Percentiles rank a stretch among this genome's conserved stretches.
These are phyloP conservation scores for Scaptomyza parva DNA, from an alignment of 2,888 invertebrate species.

Conservation along the genomic window DNA sequence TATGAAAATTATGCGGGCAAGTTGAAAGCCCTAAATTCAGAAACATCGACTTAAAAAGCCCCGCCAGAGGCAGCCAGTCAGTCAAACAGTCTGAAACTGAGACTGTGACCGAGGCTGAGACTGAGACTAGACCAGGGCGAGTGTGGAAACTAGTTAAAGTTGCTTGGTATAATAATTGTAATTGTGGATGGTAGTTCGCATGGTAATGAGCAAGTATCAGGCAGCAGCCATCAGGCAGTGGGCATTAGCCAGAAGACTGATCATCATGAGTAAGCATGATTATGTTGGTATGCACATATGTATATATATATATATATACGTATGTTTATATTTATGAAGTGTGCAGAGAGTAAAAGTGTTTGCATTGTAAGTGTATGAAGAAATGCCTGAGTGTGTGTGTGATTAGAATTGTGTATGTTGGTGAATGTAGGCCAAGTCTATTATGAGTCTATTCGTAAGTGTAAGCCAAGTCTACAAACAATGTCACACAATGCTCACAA, in stretches of 20 bases:
- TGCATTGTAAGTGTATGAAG: conserved; percentile 53
- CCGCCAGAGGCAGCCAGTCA: conserved; percentile 27
- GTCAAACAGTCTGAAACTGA: neutral
- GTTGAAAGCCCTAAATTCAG: conserved; percentile 44
- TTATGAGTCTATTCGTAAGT: conserved; percentile 63
- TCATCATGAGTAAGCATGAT: conserved; percentile 79
- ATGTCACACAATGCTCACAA: conserved; percentile 34
- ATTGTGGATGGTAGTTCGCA: conserved; percentile 64
- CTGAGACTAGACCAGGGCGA: conserved; percentile 77
- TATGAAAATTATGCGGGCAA: conserved; percentile 76
- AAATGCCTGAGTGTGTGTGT: conserved; percentile 21
- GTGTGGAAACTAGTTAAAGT: conserved; percentile 80
- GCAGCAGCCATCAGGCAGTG: conserved; percentile 39
- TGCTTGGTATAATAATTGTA: conserved; percentile 73
- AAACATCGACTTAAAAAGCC: conserved; percentile 37
- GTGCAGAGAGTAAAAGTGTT: conserved; percentile 74
- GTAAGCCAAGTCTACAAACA: conserved; percentile 41
- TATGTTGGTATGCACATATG: conserved; percentile 74
- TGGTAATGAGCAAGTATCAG: conserved; percentile 77
- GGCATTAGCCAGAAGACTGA: conserved; percentile 55
- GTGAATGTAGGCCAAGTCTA: conserved; percentile 73
- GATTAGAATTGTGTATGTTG: conserved; percentile 54
- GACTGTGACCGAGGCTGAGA: conserved; percentile 24
- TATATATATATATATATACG: neutral
- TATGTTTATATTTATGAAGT: conserved; percentile 48